Conservation (phyloP, 1,140 invertebrate species). For the Halesus radiatus region DNA sequence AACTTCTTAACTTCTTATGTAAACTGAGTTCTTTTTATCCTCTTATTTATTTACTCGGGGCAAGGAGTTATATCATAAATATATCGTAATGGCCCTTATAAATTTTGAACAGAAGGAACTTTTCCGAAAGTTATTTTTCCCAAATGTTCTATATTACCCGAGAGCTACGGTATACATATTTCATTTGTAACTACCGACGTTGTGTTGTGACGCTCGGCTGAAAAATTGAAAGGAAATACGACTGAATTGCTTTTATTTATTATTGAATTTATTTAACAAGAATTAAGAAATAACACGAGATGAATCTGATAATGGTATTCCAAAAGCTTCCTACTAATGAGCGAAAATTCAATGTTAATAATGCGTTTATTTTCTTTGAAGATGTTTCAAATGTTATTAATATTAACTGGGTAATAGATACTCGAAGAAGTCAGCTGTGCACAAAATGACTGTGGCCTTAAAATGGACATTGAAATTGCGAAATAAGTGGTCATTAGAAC, state of each 20-base stretch:
- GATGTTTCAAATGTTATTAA: too few species aligned
- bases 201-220: constrained; percentile 25
- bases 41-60: constrained; percentile 31
- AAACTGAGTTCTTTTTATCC: constrained; percentile 26
- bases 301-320: too few species aligned
- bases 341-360: too few species aligned
- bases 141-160: neutral
- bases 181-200: neutral
- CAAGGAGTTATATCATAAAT: constrained; percentile 35
- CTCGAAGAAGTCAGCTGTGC: too few species aligned
- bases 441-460: too few species aligned
- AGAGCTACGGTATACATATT: neutral
- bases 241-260: constrained; percentile 1
- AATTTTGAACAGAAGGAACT: constrained; percentile 32
- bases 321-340: too few species aligned
- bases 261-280: too few species aligned
- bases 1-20: constrained; percentile 26
- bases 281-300: too few species aligned
- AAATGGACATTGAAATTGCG: too few species aligned
- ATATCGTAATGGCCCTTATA: constrained; percentile 19
- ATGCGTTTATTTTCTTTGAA: too few species aligned
- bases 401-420: too few species aligned
- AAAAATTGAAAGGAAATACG: constrained; percentile 24
- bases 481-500: too few species aligned
- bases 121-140: constrained; percentile 28